Evolutionary conservation across 1,140 invertebrate species (phyloP).

Genomic region (Drosophila novamexicana): DNA sequence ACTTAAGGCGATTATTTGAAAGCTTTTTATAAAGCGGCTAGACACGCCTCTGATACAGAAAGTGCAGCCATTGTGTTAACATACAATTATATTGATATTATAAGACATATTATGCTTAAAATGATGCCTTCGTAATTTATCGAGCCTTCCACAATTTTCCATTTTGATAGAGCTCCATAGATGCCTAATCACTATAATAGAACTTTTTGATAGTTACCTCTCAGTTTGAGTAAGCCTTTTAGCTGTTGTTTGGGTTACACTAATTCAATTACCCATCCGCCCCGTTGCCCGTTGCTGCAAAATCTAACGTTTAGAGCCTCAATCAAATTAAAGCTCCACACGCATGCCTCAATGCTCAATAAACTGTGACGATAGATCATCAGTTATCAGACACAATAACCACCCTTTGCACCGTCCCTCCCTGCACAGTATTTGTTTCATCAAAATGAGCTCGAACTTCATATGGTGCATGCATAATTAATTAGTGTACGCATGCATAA

Average conservation of each 20-base stretch:
- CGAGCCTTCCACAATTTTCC: too few species aligned
- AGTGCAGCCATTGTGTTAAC: background rate
- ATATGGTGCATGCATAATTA: slow-evolving; percentile 55
- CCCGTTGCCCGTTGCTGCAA: background rate
- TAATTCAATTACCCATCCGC: slow-evolving; percentile 23
- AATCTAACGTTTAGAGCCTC: slow-evolving; percentile 2
- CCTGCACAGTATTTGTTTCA: slow-evolving; percentile 2
- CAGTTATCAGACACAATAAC: slow-evolving; percentile 20
- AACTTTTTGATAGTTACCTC: too few species aligned
- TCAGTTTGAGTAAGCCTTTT: background rate
- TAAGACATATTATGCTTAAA: too few species aligned
- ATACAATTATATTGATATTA: too few species aligned
- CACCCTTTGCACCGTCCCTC: background rate
- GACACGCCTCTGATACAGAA: background rate
- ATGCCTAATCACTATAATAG: too few species aligned
- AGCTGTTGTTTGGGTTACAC: slow-evolving; percentile 6
- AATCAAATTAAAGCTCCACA: slow-evolving; percentile 14
- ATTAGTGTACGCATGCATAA: slow-evolving; percentile 59
- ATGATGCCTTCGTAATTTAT: too few species aligned
- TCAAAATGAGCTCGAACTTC: slow-evolving; percentile 39
- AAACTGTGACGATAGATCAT: slow-evolving; percentile 29
- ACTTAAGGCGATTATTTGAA: background rate
- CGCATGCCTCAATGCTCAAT: background rate
- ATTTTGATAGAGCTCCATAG: too few species aligned
- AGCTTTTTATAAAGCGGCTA: background rate